Conservation (phyloP, 2,888 invertebrate species). For the Melinaea marsaeus region DNA sequence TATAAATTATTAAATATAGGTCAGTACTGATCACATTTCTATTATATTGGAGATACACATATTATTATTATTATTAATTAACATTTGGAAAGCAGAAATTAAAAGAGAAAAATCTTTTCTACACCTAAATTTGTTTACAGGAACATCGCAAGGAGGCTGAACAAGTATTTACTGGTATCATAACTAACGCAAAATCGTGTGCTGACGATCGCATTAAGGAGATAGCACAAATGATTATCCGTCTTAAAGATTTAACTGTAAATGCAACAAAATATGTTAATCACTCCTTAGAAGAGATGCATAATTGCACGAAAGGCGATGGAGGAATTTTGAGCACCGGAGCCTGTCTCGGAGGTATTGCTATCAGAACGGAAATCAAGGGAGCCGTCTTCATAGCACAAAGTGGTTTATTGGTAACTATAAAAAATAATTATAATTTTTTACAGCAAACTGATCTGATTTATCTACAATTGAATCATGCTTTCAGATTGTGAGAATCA, state of each 20-base stretch:
- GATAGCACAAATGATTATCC: slow-evolving; percentile 42
- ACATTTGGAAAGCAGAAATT: no score
- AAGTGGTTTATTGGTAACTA: slow-evolving; percentile 53
- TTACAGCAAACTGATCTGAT: no score
- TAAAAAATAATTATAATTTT: background rate
- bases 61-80: no score
- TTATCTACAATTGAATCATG: background rate
- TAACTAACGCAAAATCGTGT: slow-evolving; percentile 45
- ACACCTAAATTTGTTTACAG: slow-evolving; percentile 36
- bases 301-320: slow-evolving; percentile 46
- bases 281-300: slow-evolving; percentile 49
- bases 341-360: slow-evolving; percentile 52
- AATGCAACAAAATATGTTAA: slow-evolving; percentile 45
- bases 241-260: slow-evolving; percentile 40
- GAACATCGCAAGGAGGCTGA: slow-evolving; percentile 46
- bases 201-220: slow-evolving; percentile 51
- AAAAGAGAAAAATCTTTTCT: no score
- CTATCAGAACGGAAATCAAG: slow-evolving; percentile 53
- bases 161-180: slow-evolving; percentile 46
- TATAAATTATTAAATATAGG: no score
- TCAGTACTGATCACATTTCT: no score
- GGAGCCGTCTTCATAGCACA: slow-evolving; percentile 47
- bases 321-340: slow-evolving; percentile 47
- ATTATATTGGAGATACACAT: no score
- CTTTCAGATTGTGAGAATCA: slow-evolving; percentile 58